Conservation (phyloP, 2,113 vertebrate genomes). For the Entelurus aequoreus region DNA sequence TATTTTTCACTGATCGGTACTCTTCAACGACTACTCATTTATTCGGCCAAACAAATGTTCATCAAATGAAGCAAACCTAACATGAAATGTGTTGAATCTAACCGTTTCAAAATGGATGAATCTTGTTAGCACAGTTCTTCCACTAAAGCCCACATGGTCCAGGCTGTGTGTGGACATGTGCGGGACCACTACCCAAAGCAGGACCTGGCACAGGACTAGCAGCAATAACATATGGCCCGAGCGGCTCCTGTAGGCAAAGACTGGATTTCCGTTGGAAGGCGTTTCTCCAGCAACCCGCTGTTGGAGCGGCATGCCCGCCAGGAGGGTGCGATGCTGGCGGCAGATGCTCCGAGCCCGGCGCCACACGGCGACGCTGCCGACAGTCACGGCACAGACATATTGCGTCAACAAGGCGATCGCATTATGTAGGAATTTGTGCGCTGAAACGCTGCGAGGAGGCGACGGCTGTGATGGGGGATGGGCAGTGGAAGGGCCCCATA, state of each 20-base stretch:
- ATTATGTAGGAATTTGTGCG: constrained; percentile 55
- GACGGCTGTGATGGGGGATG: constrained; percentile 1
- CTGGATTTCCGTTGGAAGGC: constrained; percentile 48
- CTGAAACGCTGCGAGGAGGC: constrained; percentile 7
- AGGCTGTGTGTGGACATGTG: constrained; percentile 16
- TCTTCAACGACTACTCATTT: no score
- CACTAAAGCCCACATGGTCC: constrained; percentile 2
- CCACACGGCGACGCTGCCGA: constrained; percentile 26
- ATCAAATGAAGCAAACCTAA: no score
- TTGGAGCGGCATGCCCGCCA: constrained; percentile 26
- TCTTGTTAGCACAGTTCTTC: background rate
- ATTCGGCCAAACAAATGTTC: no score
- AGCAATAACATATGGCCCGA: constrained; percentile 45
- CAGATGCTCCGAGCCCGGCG: constrained; percentile 55
- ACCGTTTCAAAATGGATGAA: no score
- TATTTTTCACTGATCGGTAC: no score
- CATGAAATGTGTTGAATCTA: background rate
- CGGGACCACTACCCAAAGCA: constrained; percentile 15
- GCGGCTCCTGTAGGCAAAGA: constrained; percentile 35
- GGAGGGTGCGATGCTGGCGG: constrained; percentile 36
- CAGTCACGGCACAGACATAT: constrained; percentile 44
- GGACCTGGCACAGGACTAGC: constrained; percentile 32
- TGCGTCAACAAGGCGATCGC: constrained; percentile 31
- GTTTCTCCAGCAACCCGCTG: constrained; percentile 47
- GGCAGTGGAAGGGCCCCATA: constrained; percentile 36